A percentile compares a stretch with the other conserved stretches of the same genome.
Evolutionary conservation across 2,888 invertebrate genomes (phyloP).

Genomic region (Eulithis prunata): DNA sequence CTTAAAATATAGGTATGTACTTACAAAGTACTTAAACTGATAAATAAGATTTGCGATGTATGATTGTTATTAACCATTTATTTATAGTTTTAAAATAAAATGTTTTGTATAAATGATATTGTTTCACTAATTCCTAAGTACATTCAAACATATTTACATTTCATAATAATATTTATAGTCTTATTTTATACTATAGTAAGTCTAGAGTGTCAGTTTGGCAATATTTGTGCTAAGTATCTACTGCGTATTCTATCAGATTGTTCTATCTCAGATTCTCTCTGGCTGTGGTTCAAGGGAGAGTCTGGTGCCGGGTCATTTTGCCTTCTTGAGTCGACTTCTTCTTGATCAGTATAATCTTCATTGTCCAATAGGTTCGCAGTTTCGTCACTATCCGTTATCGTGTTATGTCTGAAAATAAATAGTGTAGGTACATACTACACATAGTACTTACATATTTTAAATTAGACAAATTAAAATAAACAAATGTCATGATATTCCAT

Average conservation of each 20-base stretch:
- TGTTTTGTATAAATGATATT: constrained; percentile 31
- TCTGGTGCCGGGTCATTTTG: constrained; percentile 48
- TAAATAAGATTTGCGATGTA: constrained; percentile 1
- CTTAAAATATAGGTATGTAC: no score
- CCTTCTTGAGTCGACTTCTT: constrained; percentile 60
- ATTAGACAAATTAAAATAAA: no score
- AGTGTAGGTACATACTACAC: no score
- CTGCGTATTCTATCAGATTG: constrained; percentile 78
- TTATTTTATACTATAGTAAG: constrained; percentile 53
- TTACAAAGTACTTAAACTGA: neutral
- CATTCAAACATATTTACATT: constrained; percentile 40
- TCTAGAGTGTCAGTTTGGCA: constrained; percentile 72
- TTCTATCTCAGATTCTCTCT: constrained; percentile 57
- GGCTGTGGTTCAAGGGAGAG: constrained; percentile 47
- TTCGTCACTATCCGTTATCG: constrained; percentile 58
- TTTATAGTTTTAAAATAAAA: constrained; percentile 9
- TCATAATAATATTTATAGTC: constrained; percentile 36
- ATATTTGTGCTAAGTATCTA: constrained; percentile 77
- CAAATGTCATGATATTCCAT: no score
- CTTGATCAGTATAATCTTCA: constrained; percentile 68
- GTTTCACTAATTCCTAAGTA: constrained; percentile 36
- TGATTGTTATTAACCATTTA: constrained; percentile 22
- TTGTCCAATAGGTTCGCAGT: constrained; percentile 70
- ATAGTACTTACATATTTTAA: no score
- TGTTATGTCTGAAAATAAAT: constrained; percentile 44